phyloP scores from a whole-genome alignment of 2,888 invertebrate genomes.

The Invenusta paracnida region DNA sequence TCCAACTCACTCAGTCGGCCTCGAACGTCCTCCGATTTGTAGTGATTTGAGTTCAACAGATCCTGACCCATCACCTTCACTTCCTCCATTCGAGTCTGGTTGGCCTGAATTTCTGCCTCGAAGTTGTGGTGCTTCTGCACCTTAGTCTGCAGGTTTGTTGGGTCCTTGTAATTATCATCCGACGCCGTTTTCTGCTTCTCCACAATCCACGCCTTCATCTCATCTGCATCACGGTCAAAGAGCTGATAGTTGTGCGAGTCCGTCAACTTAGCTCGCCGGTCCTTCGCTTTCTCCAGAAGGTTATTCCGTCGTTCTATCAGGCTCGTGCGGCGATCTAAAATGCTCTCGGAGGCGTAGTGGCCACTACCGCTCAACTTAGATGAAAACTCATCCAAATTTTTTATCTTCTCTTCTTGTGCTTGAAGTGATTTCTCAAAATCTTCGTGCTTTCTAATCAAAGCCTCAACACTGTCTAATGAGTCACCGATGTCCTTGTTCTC shows the following conservation, averaged over 20 bases:
- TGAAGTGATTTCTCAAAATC: slow-evolving; percentile 97
- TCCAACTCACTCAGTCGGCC: slow-evolving; percentile 81
- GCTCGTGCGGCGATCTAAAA: slow-evolving; percentile 66
- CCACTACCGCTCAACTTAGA: slow-evolving; percentile 93
- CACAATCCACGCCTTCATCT: slow-evolving; percentile 97
- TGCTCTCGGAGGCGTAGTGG: slow-evolving; percentile 96
- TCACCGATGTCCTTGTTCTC: slow-evolving; percentile 96
- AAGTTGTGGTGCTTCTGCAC: slow-evolving; percentile 98
- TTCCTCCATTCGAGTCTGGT: slow-evolving; percentile 88
- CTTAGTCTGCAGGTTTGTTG: slow-evolving; percentile 63
- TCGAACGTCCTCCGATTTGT: slow-evolving; percentile 69
- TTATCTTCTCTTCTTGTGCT: slow-evolving; percentile 96
- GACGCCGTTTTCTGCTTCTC: slow-evolving; percentile 82
- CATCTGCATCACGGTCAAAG: slow-evolving; percentile 95
- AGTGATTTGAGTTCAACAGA: slow-evolving; percentile 80
- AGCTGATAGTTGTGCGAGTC: slow-evolving; percentile 93
- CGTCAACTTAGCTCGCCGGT: slow-evolving; percentile 78
- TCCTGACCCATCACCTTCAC: slow-evolving; percentile 81
- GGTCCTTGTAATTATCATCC: slow-evolving; percentile 62
- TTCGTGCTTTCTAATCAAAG: slow-evolving; percentile 95
- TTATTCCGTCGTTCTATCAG: slow-evolving; percentile 79
- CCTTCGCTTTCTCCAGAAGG: slow-evolving; percentile 80
- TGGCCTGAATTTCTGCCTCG: slow-evolving; percentile 92
- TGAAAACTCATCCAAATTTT: slow-evolving; percentile 84
- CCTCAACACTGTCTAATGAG: slow-evolving; percentile 93